Base-by-base conservation (phyloP, 2,888 invertebrate genomes). In the Automeris io region DNA sequence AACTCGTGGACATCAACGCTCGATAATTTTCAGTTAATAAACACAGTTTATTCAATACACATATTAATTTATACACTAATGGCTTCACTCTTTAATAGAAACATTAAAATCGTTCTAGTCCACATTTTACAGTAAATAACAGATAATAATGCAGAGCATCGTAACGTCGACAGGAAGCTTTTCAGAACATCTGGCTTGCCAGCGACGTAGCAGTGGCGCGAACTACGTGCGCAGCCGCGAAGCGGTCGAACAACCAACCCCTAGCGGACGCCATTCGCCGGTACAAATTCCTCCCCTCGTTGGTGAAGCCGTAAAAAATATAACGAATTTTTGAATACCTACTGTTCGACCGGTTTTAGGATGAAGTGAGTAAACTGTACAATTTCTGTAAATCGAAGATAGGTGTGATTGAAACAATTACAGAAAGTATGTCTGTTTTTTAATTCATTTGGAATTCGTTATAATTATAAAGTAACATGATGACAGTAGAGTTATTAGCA, bases 1-100 rank as follows among this genome's bases (percentile, higher is more conserved):
- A 83, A 86, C 85, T 85, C 83, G 87, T 86, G 85, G 87, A 86
- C 82, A 85, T 82, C 73, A 76, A 79, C 80, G 85, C 81, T 80
- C 79, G 70, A 81, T 77, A 80, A 73, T 70, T 76, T 72, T 70
- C 51, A 62, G 64, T 61, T 69, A 70, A 45, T 66, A 66, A 62
- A 59, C 74, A 74, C 74, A 67, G 61, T 74, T 70, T 70, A 65
- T 61, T 59, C 47, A 63, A 70, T 62, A 70, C 77, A 81, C 80
- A 80, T 81, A 60, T 61, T 74, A 70, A 57, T 59, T 70, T 71
- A 74, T 59, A 68, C 79, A 79, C 77, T 69, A 57, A 61, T 61
- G 66, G 68, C 61, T 73, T 70, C 79, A 81, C 83, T 74, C 61
- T 55, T 59, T 61, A 69, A 63, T 58, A 46, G 77, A 71, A 75